These are phyloP conservation scores for Antheraea assamensis DNA, from an alignment of 2,888 invertebrate species.

Conservation along the genomic window DNA sequence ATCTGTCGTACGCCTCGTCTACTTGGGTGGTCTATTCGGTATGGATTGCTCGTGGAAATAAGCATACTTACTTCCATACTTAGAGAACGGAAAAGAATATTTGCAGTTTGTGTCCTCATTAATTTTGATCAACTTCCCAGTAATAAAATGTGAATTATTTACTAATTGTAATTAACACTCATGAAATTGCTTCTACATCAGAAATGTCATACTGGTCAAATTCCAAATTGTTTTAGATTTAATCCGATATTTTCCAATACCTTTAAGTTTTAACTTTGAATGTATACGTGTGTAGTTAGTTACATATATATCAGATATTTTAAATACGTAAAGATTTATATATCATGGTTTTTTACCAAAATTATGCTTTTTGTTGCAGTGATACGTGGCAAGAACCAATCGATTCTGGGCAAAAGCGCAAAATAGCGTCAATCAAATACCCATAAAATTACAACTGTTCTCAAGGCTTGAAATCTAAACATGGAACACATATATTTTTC, in stretches of 20 bases:
- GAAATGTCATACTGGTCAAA: neutral
- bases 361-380: too few relatives aligned
- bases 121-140: neutral
- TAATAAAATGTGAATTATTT: neutral
- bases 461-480: too few relatives aligned
- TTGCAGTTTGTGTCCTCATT: neutral
- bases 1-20: neutral
- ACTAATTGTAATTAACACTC: neutral
- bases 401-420: too few relatives aligned
- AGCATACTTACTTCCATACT: neutral
- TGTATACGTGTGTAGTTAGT: too few relatives aligned
- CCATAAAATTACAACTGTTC: too few relatives aligned
- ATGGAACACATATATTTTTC: neutral
- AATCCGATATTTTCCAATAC: too few relatives aligned
- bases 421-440: too few relatives aligned
- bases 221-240: neutral
- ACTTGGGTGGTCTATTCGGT: conserved; percentile 18
- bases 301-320: too few relatives aligned
- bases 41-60: neutral
- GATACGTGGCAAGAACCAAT: too few relatives aligned
- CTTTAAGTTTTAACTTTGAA: too few relatives aligned
- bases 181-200: neutral
- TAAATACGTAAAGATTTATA: too few relatives aligned
- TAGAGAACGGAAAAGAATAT: neutral
- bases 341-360: too few relatives aligned